A percentile compares a stretch with the other conserved stretches of the same genome.
Evolutionary conservation across 2,113 vertebrate genomes (phyloP).

Genomic region (Neogobius melanostomus): DNA sequence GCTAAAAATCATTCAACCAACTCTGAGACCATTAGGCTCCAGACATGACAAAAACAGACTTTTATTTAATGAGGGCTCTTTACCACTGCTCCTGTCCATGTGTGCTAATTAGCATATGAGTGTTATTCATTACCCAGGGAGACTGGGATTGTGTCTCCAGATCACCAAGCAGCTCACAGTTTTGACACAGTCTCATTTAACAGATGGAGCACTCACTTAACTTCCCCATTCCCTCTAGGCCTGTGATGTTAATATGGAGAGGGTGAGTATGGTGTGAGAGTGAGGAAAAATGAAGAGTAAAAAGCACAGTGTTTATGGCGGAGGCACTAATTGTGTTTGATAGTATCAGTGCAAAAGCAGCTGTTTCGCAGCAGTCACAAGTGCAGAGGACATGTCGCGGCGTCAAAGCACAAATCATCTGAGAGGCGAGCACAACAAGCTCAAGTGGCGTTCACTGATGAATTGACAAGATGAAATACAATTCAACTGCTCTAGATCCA

Average conservation of each 20-base stretch:
- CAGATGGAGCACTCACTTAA: conserved; percentile 68
- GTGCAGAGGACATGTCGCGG: conserved; percentile 4
- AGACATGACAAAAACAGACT: conserved; percentile 58
- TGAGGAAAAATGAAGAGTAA: conserved; percentile 12
- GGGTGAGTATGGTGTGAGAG: conserved; percentile 30
- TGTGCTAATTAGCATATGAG: conserved; percentile 61
- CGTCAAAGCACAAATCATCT: conserved; percentile 17
- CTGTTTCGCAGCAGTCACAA: conserved; percentile 44
- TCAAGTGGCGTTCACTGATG: background rate
- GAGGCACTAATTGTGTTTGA: conserved; percentile 49
- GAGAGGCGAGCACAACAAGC: background rate
- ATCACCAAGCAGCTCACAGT: conserved; percentile 65
- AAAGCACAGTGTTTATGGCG: conserved; percentile 29
- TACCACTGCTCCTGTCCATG: conserved; percentile 43
- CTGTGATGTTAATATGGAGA: conserved; percentile 49
- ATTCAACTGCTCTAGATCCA: conserved; percentile 16
- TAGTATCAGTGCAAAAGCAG: conserved; percentile 49
- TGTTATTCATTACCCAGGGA: conserved; percentile 66
- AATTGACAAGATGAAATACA: conserved; percentile 18
- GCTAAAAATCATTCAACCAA: conserved; percentile 9
- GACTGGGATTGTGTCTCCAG: conserved; percentile 65
- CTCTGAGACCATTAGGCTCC: conserved; percentile 26
- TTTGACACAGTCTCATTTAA: conserved; percentile 68
- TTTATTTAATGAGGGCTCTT: conserved; percentile 69
- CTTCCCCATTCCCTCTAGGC: conserved; percentile 58